Conservation (phyloP, 2,797 vertebrate species). For the Rachycentron canadum region DNA sequence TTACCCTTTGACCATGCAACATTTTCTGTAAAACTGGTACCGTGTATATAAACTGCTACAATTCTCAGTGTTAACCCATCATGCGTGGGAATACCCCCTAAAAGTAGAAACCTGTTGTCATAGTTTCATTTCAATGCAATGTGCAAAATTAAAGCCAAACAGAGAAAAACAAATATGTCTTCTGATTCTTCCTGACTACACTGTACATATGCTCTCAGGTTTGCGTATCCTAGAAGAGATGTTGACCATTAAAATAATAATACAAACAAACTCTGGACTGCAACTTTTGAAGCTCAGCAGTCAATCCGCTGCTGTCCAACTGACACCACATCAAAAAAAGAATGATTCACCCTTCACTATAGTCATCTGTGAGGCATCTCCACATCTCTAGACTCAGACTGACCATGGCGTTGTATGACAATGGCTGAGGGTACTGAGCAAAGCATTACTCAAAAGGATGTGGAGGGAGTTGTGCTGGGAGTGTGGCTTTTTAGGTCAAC, state of each 20-base stretch:
- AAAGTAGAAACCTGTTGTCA: constrained; percentile 1
- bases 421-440: constrained; percentile 37
- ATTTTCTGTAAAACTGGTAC: not conserved
- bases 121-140: not conserved
- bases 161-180: not conserved
- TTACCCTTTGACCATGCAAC: not conserved
- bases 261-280: constrained; percentile 2
- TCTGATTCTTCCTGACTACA: not conserved
- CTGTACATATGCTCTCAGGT: not conserved
- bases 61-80: not conserved
- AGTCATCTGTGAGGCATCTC: constrained; percentile 41
- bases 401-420: constrained; percentile 43
- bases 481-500: constrained; percentile 69
- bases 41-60: not conserved
- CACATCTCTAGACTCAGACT: constrained; percentile 38
- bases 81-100: not conserved
- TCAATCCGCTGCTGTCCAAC: constrained; percentile 9
- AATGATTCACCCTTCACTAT: constrained; percentile 60
- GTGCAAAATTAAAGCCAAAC: not conserved
- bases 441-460: constrained; percentile 43
- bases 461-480: constrained; percentile 36
- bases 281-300: constrained; percentile 12
- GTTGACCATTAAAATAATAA: constrained; percentile 8
- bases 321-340: constrained; percentile 47
- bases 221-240: not conserved